Base-by-base conservation (phyloP, 2,888 invertebrate species). In the Callyntrura sp. region DNA sequence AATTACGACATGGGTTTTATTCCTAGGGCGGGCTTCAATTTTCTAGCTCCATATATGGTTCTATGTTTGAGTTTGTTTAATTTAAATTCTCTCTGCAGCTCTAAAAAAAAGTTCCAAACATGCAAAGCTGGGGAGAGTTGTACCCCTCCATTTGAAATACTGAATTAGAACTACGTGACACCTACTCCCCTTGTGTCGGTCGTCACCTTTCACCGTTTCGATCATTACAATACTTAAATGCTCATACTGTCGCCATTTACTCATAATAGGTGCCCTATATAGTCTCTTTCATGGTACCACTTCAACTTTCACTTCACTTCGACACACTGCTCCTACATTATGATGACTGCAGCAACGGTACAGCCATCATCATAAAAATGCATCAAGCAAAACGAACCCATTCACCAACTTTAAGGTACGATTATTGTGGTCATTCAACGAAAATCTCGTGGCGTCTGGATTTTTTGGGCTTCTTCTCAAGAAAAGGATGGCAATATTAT, bases 361-460 rank as follows among this genome's bases (percentile, higher is more conserved):
- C 70, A 48, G 20, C 73, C 62, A 28, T 65, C 62, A 28, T 65
- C 68, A 70, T 43, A 70, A 70, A 70, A 55, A 48, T 48, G 73
- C 48, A 73, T 45, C 48, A 73, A 48, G 48, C 48, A 45, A 73
- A 73, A 73, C 73, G 73, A 23, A 45, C 73, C 35, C 43, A 35
- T 73, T 73, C 23, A 20, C 76, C 51, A 11, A 1, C 51, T 51
- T 48, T 51, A 51, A 55, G 25, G 3, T 9, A 23, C 25, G 51
- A 25, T 76, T 55, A 51, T 76, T 51, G 76, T 23, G 76, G 76
- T 76, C 51, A 51, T 76, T 76, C 51, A 6, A 8, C 12, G 43
- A 70, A 35, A 70, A 70, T 70, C 43, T 70, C 68, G 11, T 70
- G 43, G 43, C 23, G 20, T 43, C 2, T 43, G 6, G 35, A 43